Evolutionary conservation across 2,113 vertebrate species (phyloP).

Genomic region (Anhinga anhinga): DNA sequence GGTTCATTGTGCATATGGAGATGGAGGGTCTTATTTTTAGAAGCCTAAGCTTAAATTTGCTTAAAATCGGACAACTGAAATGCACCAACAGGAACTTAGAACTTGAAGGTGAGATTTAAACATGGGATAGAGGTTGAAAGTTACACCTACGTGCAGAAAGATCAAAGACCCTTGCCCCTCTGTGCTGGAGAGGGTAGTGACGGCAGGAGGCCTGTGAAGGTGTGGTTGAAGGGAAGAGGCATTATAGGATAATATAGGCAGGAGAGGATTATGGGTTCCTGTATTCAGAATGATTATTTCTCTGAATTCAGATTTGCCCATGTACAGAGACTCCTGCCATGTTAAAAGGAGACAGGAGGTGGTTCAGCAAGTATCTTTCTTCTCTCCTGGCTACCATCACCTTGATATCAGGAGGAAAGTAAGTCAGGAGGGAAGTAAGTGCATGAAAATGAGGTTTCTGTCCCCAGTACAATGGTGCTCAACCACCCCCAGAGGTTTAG

Average conservation of each 20-base stretch:
- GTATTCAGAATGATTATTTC: background rate
- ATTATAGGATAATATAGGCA: accelerated
- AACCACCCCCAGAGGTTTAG: background rate
- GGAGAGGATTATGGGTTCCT: background rate
- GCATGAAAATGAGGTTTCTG: background rate
- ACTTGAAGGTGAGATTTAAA: background rate
- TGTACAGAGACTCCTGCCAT: background rate
- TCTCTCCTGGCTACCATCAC: background rate
- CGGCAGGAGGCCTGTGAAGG: background rate
- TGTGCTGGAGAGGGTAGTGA: background rate
- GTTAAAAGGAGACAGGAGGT: background rate
- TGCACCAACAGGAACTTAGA: background rate
- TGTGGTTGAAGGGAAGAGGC: background rate
- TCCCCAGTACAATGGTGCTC: accelerated
- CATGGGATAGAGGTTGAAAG: accelerated
- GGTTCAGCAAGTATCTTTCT: background rate
- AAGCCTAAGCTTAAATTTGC: background rate
- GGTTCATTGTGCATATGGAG: background rate
- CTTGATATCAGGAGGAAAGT: background rate
- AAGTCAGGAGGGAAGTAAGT: background rate
- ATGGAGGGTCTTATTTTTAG: background rate
- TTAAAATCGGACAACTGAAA: background rate
- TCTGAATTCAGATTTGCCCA: background rate
- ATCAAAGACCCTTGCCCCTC: background rate
- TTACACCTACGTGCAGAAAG: background rate